Conservation (phyloP, 2,113 vertebrate genomes). For the Neofelis nebulosa region DNA sequence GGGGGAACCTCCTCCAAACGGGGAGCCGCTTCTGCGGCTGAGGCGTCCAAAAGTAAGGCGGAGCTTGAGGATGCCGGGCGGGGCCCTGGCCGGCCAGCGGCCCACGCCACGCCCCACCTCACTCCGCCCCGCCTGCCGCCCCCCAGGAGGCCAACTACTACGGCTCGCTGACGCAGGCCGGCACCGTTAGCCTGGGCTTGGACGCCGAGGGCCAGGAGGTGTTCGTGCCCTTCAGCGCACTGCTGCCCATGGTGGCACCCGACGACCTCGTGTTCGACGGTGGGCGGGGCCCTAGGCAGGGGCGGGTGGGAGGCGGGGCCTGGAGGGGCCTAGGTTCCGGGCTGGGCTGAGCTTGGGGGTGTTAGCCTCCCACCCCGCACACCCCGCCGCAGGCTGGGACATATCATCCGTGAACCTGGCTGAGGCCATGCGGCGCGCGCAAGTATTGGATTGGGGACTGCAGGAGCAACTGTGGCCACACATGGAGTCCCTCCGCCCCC, state of each 20-base stretch:
- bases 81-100: neutral
- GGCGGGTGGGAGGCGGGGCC: neutral
- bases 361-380: neutral
- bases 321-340: rapidly evolving
- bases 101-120: neutral
- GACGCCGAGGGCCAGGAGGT: constrained; percentile 87
- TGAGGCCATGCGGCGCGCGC: constrained; percentile 91
- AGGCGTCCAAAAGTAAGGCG: neutral
- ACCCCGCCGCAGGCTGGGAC: constrained; percentile 91
- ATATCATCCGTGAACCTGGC: constrained; percentile 95
- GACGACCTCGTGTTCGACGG: constrained; percentile 95
- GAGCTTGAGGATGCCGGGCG: neutral
- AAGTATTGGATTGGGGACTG: constrained; percentile 93
- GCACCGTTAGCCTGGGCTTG: constrained; percentile 92
- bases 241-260: constrained; percentile 96
- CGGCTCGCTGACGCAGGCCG: constrained; percentile 94
- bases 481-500: constrained; percentile 91
- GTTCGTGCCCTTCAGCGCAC: constrained; percentile 90
- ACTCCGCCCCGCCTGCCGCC: neutral
- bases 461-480: constrained; percentile 93
- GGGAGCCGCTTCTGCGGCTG: neutral
- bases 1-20: neutral
- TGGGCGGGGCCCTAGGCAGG: constrained; percentile 71
- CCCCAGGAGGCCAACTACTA: constrained; percentile 94
- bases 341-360: neutral